Evolutionary conservation across 2,888 invertebrate genomes (phyloP).

Genomic region (Norana najaformis): DNA sequence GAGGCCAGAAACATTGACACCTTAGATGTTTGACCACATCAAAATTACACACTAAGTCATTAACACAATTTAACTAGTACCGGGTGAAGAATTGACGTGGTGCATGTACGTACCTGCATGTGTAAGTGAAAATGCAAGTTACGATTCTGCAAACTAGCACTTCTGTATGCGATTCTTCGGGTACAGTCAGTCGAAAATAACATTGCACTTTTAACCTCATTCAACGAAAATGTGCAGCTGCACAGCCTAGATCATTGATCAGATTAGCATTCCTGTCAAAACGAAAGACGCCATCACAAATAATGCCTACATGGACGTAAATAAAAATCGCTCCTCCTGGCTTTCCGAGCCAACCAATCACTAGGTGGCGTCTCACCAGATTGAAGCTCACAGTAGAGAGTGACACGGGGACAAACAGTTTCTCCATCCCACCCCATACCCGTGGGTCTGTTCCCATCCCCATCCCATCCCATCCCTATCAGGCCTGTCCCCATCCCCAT

Average conservation of each 20-base stretch:
- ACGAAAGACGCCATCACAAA: background rate
- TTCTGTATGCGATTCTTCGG: background rate
- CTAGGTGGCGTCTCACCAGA: no score
- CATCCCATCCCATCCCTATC: no score
- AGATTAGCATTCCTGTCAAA: background rate
- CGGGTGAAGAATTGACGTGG: background rate
- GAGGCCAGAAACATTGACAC: no score
- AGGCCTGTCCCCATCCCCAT: no score
- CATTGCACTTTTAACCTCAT: background rate
- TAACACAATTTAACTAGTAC: background rate
- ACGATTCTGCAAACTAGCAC: background rate
- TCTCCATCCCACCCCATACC: no score
- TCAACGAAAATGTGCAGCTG: background rate
- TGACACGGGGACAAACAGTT: no score
- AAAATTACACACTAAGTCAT: background rate
- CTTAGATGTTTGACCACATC: no score
- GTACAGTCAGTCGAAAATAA: background rate
- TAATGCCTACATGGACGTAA: background rate
- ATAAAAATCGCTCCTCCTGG: no score
- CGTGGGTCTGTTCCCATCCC: no score
- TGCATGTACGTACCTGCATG: background rate
- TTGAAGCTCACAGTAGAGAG: background rate
- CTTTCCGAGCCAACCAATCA: no score
- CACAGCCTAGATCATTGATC: background rate
- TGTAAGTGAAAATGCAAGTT: background rate